Conservation (phyloP, 1,140 invertebrate species). For the Druon quercuslanigerum region DNA sequence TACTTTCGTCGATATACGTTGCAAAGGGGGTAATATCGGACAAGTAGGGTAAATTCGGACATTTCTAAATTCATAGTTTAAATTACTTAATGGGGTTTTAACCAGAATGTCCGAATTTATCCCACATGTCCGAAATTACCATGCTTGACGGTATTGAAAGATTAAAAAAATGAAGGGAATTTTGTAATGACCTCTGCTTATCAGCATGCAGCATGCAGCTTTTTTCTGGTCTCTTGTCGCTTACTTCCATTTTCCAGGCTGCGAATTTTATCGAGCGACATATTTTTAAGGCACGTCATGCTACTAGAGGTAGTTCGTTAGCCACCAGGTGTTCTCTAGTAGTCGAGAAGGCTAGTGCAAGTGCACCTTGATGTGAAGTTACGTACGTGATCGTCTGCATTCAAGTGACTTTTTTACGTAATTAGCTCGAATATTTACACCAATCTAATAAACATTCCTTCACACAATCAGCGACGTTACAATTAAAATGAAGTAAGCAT, state of each 20-base stretch:
- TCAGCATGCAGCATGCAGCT: not conserved
- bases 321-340: slow-evolving; percentile 45
- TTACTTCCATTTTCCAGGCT: not conserved
- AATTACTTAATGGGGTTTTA: too few species aligned
- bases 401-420: not conserved
- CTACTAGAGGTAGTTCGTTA: slow-evolving; percentile 45
- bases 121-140: too few species aligned
- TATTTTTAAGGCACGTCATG: slow-evolving; percentile 46
- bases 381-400: slow-evolving; percentile 21
- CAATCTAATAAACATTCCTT: not conserved
- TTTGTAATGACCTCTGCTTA: not conserved
- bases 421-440: not conserved
- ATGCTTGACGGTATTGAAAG: too few species aligned
- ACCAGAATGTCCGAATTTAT: too few species aligned
- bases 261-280: slow-evolving; percentile 53
- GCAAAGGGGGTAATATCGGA: too few species aligned
- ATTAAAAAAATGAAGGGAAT: too few species aligned
- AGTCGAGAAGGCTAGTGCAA: not conserved
- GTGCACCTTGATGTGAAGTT: slow-evolving; percentile 20
- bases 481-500: too few species aligned
- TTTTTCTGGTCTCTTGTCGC: slow-evolving; percentile 1
- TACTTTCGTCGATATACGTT: too few species aligned
- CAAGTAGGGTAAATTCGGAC: too few species aligned
- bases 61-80: too few species aligned
- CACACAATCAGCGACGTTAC: too few species aligned